phyloP scores from a whole-genome alignment of 2,113 vertebrate genomes.

The Menidia beryllina region DNA sequence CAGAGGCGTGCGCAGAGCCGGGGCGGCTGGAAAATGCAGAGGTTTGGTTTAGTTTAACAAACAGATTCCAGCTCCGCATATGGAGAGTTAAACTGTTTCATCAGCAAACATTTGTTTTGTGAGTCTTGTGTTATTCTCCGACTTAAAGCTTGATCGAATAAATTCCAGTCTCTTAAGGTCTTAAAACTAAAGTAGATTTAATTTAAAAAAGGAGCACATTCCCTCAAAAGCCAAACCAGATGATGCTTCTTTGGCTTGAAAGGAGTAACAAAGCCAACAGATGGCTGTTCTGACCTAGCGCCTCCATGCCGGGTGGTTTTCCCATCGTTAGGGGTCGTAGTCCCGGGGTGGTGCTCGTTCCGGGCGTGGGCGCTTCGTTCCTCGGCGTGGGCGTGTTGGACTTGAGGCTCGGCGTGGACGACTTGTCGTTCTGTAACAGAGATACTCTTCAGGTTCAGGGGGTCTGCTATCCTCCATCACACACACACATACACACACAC shows the following conservation, averaged over 20 bases:
- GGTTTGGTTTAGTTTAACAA: background rate
- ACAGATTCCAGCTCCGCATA: no score
- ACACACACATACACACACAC: background rate
- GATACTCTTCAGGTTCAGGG: constrained; percentile 20
- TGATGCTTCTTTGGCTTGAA: background rate
- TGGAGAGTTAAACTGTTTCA: no score
- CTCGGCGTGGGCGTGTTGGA: constrained; percentile 95
- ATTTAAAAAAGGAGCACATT: background rate
- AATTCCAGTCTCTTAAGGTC: background rate
- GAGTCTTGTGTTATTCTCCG: no score
- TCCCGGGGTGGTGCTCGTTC: constrained; percentile 93
- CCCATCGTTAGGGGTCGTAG: constrained; percentile 88
- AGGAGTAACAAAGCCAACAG: background rate
- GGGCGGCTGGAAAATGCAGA: constrained; percentile 73
- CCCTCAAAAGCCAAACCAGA: background rate
- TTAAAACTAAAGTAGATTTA: background rate
- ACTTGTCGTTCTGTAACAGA: constrained; percentile 91
- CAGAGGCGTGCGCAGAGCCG: constrained; percentile 90
- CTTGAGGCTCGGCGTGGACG: constrained; percentile 94
- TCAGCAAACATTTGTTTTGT: no score
- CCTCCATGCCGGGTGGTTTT: constrained; percentile 92
- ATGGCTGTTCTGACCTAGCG: constrained; percentile 63
- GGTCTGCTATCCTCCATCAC: constrained; percentile 3
- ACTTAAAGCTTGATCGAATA: no score
- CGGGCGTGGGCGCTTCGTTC: constrained; percentile 92